phyloP scores from a whole-genome alignment of 2,888 invertebrate genomes.

The Polydrusus tereticollis region DNA sequence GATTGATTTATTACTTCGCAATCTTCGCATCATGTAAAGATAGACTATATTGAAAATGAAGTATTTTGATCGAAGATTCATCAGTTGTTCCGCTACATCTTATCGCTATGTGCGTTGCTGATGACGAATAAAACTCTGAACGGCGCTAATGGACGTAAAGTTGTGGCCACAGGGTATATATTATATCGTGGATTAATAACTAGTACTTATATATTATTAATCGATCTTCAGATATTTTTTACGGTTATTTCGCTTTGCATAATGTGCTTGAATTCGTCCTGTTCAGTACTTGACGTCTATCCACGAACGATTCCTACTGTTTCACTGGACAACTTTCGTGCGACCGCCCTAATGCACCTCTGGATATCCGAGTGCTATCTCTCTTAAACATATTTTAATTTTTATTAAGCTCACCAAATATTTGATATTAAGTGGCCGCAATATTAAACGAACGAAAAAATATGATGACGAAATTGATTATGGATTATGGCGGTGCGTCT shows the following conservation, averaged over 20 bases:
- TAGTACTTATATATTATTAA: conserved; percentile 39
- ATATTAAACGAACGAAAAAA: conserved; percentile 29
- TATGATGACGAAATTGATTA: conserved; percentile 35
- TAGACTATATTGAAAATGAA: no score
- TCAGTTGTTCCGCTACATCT: no score
- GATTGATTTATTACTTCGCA: no score
- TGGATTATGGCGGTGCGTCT: conserved; percentile 24
- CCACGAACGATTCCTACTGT: not conserved
- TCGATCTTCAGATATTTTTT: conserved; percentile 41
- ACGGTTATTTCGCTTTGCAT: conserved; percentile 40
- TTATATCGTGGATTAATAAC: conserved; percentile 40
- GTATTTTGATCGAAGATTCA: no score
- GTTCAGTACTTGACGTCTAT: not conserved
- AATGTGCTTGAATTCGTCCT: conserved; percentile 35
- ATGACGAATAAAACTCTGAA: not conserved
- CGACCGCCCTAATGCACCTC: conserved; percentile 29
- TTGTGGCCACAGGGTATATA: conserved; percentile 29
- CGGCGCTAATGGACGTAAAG: not conserved
- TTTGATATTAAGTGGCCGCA: conserved; percentile 32
- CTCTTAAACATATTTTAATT: conserved; percentile 17
- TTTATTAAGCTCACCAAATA: conserved; percentile 34
- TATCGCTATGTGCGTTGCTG: not conserved
- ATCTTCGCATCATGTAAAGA: no score
- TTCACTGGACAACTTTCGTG: conserved; percentile 18
- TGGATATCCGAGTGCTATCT: conserved; percentile 20